phyloP scores from a whole-genome alignment of 2,888 invertebrate genomes.

The Drosophila kanekoi region DNA sequence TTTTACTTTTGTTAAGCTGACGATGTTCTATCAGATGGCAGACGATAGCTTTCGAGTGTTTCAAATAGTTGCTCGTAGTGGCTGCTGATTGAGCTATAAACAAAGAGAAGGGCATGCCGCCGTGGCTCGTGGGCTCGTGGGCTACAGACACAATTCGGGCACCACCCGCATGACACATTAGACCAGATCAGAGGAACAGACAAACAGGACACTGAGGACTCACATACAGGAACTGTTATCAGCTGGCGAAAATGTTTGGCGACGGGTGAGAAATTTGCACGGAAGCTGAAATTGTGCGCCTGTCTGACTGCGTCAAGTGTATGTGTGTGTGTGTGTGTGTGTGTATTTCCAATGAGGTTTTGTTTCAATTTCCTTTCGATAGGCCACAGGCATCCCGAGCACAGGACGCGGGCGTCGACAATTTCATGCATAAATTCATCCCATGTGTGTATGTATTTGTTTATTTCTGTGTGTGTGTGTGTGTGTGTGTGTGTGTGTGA shows the following conservation, averaged over 20 bases:
- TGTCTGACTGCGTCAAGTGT: slow-evolving; percentile 64
- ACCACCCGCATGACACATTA: slow-evolving; percentile 68
- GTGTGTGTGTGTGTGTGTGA: slow-evolving; percentile 31
- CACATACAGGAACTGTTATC: slow-evolving; percentile 54
- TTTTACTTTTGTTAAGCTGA: slow-evolving; percentile 21
- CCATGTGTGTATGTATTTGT: slow-evolving; percentile 21
- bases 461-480: slow-evolving; percentile 5
- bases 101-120: background rate
- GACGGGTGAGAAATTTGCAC: slow-evolving; percentile 61
- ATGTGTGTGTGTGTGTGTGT: slow-evolving; percentile 7
- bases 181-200: slow-evolving; percentile 19
- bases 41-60: slow-evolving; percentile 11
- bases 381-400: slow-evolving; percentile 75
- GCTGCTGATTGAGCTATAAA: slow-evolving; percentile 28
- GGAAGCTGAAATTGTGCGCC: slow-evolving; percentile 67
- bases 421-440: slow-evolving; percentile 82
- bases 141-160: slow-evolving; percentile 49
- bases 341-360: slow-evolving; percentile 79
- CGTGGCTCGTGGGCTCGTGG: background rate
- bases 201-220: slow-evolving; percentile 25
- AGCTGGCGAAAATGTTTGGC: slow-evolving; percentile 68
- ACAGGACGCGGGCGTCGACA: slow-evolving; percentile 81
- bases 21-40: slow-evolving; percentile 25
- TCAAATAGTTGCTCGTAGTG: slow-evolving; percentile 28
- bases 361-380: slow-evolving; percentile 83